A percentile compares a stretch with the other conserved stretches of the same genome.
Conservation (phyloP, 37 sponge, comb jelly and placozoan genomes). For the Chondrosia reniformis region DNA sequence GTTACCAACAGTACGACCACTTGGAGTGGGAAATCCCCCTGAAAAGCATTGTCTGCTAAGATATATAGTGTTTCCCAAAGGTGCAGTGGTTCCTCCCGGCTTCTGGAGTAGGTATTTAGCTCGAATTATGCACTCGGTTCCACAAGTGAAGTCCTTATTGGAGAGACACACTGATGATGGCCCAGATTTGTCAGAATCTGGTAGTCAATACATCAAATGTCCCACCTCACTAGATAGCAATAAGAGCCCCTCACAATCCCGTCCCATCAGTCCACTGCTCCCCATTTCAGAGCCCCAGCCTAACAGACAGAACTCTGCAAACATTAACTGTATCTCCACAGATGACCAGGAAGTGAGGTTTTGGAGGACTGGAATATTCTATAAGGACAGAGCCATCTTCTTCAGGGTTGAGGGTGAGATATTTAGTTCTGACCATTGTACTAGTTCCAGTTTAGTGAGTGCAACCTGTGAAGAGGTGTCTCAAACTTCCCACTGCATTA, state of each 20-base stretch:
- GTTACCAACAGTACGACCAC: conserved; percentile 57
- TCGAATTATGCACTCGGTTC: conserved; percentile 66
- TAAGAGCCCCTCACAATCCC: not conserved
- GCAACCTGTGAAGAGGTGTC: not conserved
- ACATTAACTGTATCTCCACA: not conserved
- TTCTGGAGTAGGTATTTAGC: conserved; percentile 89
- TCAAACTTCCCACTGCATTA: conserved; percentile 34
- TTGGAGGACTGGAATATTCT: conserved; percentile 70
- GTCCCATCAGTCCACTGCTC: not conserved
- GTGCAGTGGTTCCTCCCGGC: conserved; percentile 61
- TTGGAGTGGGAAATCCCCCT: conserved; percentile 7
- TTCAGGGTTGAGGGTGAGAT: conserved; percentile 12
- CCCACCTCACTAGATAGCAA: not conserved
- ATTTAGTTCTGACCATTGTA: not conserved
- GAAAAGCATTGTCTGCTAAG: not conserved
- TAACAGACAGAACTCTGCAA: not conserved
- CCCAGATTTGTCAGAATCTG: no score
- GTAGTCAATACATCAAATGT: not conserved
- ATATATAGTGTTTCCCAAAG: conserved; percentile 30
- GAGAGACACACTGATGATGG: not conserved
- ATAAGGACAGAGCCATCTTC: conserved; percentile 6
- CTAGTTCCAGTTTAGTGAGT: not conserved
- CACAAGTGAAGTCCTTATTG: conserved; percentile 2
- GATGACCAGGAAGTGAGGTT: conserved; percentile 27
- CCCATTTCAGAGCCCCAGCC: not conserved